phyloP scores from a whole-genome alignment of 2,113 vertebrate species.

The Eulemur rufifrons region DNA sequence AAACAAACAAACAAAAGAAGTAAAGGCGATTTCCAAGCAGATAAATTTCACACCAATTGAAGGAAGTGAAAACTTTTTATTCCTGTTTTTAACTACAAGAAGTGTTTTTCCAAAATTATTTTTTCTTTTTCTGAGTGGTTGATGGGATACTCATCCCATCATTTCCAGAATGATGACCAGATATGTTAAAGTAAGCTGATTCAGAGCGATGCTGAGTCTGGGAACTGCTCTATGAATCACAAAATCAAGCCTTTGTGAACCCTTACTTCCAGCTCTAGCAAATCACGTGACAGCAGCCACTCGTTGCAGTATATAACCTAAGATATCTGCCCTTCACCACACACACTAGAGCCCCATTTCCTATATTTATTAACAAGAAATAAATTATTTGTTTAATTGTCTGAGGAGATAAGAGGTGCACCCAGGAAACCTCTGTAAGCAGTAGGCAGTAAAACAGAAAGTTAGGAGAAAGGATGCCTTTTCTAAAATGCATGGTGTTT shows the following conservation, averaged over 20 bases:
- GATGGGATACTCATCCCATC: neutral
- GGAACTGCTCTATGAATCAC: neutral
- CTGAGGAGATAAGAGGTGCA: neutral
- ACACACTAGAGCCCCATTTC: neutral
- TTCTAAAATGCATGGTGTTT: neutral
- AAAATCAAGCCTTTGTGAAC: neutral
- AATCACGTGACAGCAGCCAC: neutral
- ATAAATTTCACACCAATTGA: slow-evolving; percentile 42
- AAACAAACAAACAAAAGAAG: neutral
- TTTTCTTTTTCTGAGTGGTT: slow-evolving; percentile 10
- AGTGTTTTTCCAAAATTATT: neutral
- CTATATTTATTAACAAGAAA: slow-evolving; percentile 1
- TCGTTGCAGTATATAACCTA: neutral
- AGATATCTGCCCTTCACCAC: neutral
- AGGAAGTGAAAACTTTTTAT: slow-evolving; percentile 51
- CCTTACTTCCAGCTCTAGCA: neutral
- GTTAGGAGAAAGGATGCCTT: neutral
- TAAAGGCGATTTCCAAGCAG: slow-evolving; percentile 39
- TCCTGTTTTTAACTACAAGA: slow-evolving; percentile 47
- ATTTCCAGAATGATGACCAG: slow-evolving; percentile 16
- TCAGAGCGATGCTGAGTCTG: neutral
- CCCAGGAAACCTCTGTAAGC: neutral
- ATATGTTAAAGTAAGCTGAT: neutral
- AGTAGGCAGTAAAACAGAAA: neutral
- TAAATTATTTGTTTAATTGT: neutral